A percentile compares a stretch with the other conserved stretches of the same genome.
Conservation (phyloP, 64 coral and sea anemone genomes). For the Montipora cactus region DNA sequence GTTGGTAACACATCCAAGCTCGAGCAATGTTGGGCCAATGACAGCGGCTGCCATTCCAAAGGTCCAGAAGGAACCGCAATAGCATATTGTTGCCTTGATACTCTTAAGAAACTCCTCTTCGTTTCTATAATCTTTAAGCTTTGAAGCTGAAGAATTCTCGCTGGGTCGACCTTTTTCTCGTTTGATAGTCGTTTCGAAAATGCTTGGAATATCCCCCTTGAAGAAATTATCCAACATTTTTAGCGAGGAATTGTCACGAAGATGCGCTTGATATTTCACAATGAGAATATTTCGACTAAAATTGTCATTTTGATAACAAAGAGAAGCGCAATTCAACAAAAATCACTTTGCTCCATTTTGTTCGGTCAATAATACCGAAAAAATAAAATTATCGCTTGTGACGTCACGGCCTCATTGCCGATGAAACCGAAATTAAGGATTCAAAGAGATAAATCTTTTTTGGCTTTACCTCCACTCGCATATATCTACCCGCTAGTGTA, state of each 20-base stretch:
- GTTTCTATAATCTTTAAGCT: constrained; percentile 80
- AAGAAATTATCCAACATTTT: constrained; percentile 93
- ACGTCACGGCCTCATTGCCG: constrained; percentile 2
- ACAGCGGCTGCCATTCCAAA: constrained; percentile 95
- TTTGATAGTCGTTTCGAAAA: constrained; percentile 95
- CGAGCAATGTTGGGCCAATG: constrained; percentile 93
- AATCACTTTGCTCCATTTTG: constrained; percentile 24
- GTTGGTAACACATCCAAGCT: constrained; percentile 88
- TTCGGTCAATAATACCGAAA: background rate
- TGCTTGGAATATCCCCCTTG: constrained; percentile 91
- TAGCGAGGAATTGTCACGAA: background rate
- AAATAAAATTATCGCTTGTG: constrained; percentile 5
- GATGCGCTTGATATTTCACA: background rate
- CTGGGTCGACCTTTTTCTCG: constrained; percentile 59
- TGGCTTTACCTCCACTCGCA: background rate
- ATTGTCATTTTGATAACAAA: background rate
- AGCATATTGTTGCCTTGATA: constrained; percentile 83
- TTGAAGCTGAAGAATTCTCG: constrained; percentile 37
- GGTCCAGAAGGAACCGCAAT: constrained; percentile 93
- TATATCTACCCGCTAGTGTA: constrained; percentile 5
- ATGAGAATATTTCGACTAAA: background rate
- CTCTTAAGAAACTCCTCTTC: constrained; percentile 91
- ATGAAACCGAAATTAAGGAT: background rate
- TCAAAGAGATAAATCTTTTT: background rate
- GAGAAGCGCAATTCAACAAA: background rate